Evolutionary conservation across 2,113 vertebrate species (phyloP).

Genomic region (Ameiurus melas): DNA sequence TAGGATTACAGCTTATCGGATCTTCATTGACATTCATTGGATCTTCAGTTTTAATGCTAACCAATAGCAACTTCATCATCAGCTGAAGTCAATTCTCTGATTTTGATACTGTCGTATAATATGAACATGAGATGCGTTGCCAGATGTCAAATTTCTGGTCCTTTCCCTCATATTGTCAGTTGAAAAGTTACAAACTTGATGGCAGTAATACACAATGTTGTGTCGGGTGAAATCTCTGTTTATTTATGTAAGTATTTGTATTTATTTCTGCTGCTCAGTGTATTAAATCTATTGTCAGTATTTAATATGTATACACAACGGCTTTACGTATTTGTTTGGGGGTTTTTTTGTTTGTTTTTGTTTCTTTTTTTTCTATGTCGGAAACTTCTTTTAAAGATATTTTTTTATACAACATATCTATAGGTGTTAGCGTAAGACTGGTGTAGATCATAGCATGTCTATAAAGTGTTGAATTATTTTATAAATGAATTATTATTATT

Average conservation of each 20-base stretch:
- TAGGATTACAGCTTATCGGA: not conserved
- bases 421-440: not conserved
- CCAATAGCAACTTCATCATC: not conserved
- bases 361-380: not conserved
- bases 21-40: too few relatives aligned
- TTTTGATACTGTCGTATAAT: not conserved
- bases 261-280: slow-evolving; percentile 90
- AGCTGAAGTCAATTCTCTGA: not conserved
- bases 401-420: not conserved
- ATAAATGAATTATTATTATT: too few relatives aligned
- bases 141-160: not conserved
- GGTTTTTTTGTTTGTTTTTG: not conserved
- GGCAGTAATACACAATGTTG: slow-evolving; percentile 83
- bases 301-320: slow-evolving; percentile 87
- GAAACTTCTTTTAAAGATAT: not conserved
- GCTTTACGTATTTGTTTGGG: slow-evolving; percentile 55
- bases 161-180: not conserved
- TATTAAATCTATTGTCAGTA: slow-evolving; percentile 76
- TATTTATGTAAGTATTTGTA: slow-evolving; percentile 95
- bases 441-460: slow-evolving; percentile 10
- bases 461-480: not conserved
- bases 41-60: not conserved
- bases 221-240: slow-evolving; percentile 74
- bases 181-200: slow-evolving; percentile 43
- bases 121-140: not conserved